phyloP scores from a whole-genome alignment of 2,797 vertebrate genomes.

The Enteromius treurensis region DNA sequence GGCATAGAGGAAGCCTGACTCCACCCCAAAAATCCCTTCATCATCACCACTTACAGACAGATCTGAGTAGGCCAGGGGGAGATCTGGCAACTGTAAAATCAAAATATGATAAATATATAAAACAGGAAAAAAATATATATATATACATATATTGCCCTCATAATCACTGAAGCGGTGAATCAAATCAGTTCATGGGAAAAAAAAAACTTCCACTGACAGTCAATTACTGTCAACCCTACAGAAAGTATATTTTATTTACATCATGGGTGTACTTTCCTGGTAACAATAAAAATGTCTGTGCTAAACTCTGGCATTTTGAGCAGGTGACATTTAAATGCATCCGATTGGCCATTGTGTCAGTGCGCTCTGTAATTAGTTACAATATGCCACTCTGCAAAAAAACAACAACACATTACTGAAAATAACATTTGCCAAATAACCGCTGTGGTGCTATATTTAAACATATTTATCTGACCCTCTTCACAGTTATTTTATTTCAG shows the following conservation, averaged over 20 bases:
- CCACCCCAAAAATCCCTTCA: conserved; percentile 84
- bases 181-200: not conserved
- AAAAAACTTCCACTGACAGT: not conserved
- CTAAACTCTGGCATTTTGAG: conserved; percentile 1
- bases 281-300: not conserved
- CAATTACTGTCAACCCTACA: not conserved
- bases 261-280: not conserved
- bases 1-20: conserved; percentile 82
- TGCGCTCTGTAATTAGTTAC: not conserved
- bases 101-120: not conserved
- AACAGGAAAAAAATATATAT: too few species aligned
- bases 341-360: not conserved
- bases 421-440: not conserved
- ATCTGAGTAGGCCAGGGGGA: conserved; percentile 73
- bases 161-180: not conserved
- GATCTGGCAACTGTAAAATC: conserved; percentile 70
- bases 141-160: not conserved
- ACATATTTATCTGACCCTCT: not conserved
- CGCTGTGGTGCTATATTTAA: not conserved
- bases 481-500: not conserved
- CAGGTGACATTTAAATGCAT: not conserved
- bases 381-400: not conserved
- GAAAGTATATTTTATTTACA: not conserved
- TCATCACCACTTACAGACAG: conserved; percentile 74
- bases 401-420: not conserved